Percentiles rank a stretch among this genome's conserved stretches.
phyloP scores from a whole-genome alignment of 2,113 vertebrate genomes.

The Archocentrus centrarchus region DNA sequence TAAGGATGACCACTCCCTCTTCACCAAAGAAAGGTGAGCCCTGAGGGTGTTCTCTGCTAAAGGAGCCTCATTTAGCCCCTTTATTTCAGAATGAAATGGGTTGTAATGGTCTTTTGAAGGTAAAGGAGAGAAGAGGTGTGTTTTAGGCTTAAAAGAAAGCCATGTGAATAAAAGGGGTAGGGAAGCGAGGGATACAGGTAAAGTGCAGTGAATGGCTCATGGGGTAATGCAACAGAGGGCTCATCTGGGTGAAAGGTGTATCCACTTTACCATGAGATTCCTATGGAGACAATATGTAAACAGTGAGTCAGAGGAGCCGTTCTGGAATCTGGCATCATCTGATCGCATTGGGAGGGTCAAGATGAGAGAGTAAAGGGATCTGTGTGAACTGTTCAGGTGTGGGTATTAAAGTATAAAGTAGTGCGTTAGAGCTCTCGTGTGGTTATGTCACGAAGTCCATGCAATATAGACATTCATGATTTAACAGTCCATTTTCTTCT shows the following conservation, averaged over 20 bases:
- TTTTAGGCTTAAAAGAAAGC: conserved; percentile 1
- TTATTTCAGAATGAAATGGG: conserved; percentile 44
- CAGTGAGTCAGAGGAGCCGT: neutral
- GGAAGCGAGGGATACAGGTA: neutral
- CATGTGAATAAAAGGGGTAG: neutral
- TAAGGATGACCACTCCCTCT: conserved; percentile 53
- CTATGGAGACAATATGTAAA: neutral
- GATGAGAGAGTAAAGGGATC: neutral
- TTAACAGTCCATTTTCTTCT: too few relatives aligned
- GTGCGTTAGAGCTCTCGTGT: neutral
- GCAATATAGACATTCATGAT: neutral
- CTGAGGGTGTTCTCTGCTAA: conserved; percentile 23
- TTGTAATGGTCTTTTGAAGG: conserved; percentile 35
- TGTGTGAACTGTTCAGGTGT: neutral
- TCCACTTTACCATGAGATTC: neutral
- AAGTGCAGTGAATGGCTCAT: neutral
- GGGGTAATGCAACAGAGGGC: neutral
- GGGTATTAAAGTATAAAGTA: neutral
- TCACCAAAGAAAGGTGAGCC: conserved; percentile 27
- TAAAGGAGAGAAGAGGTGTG: conserved; percentile 25
- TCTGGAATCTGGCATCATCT: conserved; percentile 23
- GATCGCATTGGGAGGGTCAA: neutral
- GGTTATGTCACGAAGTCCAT: neutral
- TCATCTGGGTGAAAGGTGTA: neutral
- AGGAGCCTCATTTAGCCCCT: conserved; percentile 37